A percentile compares a stretch with the other conserved stretches of the same genome.
phyloP scores from a whole-genome alignment of 2,888 invertebrate genomes.

The Plemyria rubiginata region DNA sequence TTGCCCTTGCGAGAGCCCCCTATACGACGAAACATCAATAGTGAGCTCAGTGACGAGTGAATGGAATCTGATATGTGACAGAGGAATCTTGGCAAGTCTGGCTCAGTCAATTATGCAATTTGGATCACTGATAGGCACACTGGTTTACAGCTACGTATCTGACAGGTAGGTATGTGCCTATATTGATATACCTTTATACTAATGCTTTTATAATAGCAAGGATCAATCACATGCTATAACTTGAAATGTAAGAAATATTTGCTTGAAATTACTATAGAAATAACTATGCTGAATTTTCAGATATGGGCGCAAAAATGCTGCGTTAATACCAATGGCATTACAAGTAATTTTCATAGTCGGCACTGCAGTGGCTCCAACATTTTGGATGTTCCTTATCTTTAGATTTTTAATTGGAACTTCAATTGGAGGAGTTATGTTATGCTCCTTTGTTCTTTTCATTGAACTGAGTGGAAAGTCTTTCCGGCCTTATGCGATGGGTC shows the following conservation, averaged over 20 bases:
- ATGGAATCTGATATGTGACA: slow-evolving; percentile 86
- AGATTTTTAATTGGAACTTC: slow-evolving; percentile 86
- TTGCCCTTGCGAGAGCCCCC: slow-evolving; percentile 75
- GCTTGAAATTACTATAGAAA: not conserved
- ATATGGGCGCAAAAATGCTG: slow-evolving; percentile 86
- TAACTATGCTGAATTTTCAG: slow-evolving; percentile 62
- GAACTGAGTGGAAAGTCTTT: slow-evolving; percentile 85
- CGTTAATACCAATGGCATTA: slow-evolving; percentile 83
- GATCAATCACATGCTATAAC: too few species aligned
- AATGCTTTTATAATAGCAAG: too few species aligned
- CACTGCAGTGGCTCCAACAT: slow-evolving; percentile 83
- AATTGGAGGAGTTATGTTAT: slow-evolving; percentile 88
- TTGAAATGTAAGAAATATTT: too few species aligned
- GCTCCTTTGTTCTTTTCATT: slow-evolving; percentile 86
- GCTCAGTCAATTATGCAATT: slow-evolving; percentile 83
- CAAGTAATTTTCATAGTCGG: slow-evolving; percentile 83
- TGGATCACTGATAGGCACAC: slow-evolving; percentile 83
- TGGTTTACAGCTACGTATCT: slow-evolving; percentile 81
- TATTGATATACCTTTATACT: too few species aligned
- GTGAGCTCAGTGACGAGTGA: slow-evolving; percentile 84
- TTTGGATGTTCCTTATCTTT: slow-evolving; percentile 85
- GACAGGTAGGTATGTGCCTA: slow-evolving; percentile 63
- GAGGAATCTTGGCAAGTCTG: slow-evolving; percentile 79
- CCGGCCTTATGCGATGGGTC: slow-evolving; percentile 81
- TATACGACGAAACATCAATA: slow-evolving; percentile 82